These are phyloP conservation scores for Auanema freiburgensis DNA, from an alignment of 2,888 invertebrate genomes.

Conservation along the genomic window DNA sequence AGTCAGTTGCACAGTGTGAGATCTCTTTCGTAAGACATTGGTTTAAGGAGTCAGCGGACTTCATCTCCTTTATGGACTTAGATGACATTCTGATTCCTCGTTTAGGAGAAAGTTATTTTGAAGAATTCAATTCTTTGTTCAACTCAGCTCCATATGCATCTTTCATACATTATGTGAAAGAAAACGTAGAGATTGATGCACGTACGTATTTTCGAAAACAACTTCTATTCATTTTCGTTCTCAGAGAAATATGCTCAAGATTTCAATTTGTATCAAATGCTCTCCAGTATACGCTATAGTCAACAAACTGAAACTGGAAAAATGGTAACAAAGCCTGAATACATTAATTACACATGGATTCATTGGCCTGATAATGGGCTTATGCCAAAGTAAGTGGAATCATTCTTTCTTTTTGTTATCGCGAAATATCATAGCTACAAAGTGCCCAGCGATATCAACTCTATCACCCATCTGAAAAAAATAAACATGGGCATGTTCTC, in stretches of 20 bases:
- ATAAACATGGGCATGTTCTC: background rate
- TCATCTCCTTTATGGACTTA: constrained; percentile 36
- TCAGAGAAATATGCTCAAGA: constrained; percentile 3
- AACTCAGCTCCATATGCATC: background rate
- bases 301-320: constrained; percentile 36
- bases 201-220: background rate
- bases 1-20: constrained; percentile 13
- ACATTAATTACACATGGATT: constrained; percentile 39
- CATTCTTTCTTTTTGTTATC: too few species aligned
- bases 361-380: constrained; percentile 26
- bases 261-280: constrained; percentile 33
- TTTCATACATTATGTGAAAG: constrained; percentile 11
- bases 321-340: constrained; percentile 29
- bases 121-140: constrained; percentile 25
- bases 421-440: background rate
- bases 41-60: constrained; percentile 36
- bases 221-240: background rate
- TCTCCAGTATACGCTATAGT: constrained; percentile 19
- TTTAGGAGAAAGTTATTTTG: constrained; percentile 25
- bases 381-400: background rate
- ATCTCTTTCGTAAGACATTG: background rate
- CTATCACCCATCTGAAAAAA: constrained; percentile 8
- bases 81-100: constrained; percentile 42
- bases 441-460: constrained; percentile 1
- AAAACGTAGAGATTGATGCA: constrained; percentile 7